Conservation (phyloP, 35 echinoderm and acorn worm genomes). For the Lytechinus variegatus region DNA sequence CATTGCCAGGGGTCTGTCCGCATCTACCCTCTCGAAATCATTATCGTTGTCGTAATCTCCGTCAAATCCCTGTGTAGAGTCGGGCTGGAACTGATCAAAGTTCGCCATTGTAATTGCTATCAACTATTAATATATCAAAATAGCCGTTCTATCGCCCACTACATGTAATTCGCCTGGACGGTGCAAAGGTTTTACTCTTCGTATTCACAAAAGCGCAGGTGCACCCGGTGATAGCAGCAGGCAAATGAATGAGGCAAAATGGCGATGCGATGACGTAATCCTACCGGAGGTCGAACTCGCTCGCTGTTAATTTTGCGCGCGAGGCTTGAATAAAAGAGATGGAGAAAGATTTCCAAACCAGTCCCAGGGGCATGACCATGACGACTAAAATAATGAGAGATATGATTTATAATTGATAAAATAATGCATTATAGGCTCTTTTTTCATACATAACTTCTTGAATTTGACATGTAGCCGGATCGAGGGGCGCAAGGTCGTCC, state of each 20-base stretch:
- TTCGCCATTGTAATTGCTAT: slow-evolving; percentile 18
- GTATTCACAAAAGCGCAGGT: not conserved
- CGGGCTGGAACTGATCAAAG: slow-evolving; percentile 51
- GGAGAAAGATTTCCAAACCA: too few relatives aligned
- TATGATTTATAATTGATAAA: too few relatives aligned
- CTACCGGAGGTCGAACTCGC: not conserved
- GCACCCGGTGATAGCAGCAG: not conserved
- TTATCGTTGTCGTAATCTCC: slow-evolving; percentile 57
- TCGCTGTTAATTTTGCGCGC: not conserved
- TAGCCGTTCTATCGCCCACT: not conserved
- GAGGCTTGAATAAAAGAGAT: not conserved
- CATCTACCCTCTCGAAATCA: slow-evolving; percentile 69
- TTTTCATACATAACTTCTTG: too few relatives aligned
- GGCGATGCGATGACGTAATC: slow-evolving; percentile 27
- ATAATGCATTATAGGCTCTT: too few relatives aligned
- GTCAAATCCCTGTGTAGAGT: slow-evolving; percentile 22
- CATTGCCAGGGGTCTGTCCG: slow-evolving; percentile 38
- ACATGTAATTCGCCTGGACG: not conserved
- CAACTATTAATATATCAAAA: not conserved
- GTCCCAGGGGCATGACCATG: too few relatives aligned
- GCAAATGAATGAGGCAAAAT: slow-evolving; percentile 35
- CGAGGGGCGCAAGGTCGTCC: too few relatives aligned
- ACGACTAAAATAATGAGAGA: too few relatives aligned
- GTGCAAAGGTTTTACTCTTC: not conserved
- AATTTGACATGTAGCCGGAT: too few relatives aligned